Evolutionary conservation across 2,113 vertebrate genomes (phyloP).

Genomic region (Esox niger): DNA sequence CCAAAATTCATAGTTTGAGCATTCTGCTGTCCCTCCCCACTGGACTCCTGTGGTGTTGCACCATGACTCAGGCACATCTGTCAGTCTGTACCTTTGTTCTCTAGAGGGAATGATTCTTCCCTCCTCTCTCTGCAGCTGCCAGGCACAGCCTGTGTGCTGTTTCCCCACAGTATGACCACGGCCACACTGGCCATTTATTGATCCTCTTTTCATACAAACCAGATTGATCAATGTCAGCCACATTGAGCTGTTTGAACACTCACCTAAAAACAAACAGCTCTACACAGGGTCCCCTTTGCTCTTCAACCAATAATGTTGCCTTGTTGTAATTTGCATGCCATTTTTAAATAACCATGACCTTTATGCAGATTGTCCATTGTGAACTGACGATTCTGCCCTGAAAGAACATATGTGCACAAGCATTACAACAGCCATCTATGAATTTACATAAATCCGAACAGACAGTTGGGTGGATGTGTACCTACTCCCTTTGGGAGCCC

Average conservation of each 20-base stretch:
- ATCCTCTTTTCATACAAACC: background rate
- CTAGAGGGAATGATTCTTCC: background rate
- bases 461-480: conserved; percentile 18
- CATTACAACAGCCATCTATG: background rate
- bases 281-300: background rate
- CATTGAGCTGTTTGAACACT: background rate
- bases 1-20: background rate
- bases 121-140: background rate
- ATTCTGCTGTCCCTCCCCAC: background rate
- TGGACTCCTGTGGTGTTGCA: background rate
- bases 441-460: conserved; percentile 1
- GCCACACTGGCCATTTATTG: background rate
- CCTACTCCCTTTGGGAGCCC: conserved; percentile 21
- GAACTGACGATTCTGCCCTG: conserved; percentile 22
- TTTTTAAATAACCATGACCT: background rate
- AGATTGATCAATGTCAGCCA: background rate
- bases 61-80: conserved; percentile 7
- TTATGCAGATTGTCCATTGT: conserved; percentile 34
- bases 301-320: no score
- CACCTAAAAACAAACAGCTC: background rate
- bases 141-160: background rate
- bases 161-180: background rate
- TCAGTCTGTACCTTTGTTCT: conserved; percentile 7
- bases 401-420: conserved; percentile 17
- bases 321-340: no score